phyloP scores from a whole-genome alignment of 2,113 vertebrate genomes.

The Prolemur simus region DNA sequence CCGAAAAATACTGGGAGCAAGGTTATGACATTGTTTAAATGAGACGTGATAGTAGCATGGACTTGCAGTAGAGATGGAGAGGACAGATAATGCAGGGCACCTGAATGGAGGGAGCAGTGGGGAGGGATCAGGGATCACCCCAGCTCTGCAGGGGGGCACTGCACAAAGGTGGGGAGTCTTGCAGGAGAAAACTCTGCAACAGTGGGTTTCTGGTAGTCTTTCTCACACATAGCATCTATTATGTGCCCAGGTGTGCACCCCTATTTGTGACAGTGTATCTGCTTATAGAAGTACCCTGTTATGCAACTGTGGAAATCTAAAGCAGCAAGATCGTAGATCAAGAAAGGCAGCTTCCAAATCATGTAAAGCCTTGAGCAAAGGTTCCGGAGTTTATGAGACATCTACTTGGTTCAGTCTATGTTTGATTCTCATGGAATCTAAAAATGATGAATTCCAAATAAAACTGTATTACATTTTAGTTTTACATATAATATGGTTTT shows the following conservation, averaged over 20 bases:
- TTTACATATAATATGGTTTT: background rate
- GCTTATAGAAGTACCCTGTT: background rate
- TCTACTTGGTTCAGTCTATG: background rate
- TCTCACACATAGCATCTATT: background rate
- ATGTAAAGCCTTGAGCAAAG: background rate
- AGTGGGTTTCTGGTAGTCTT: background rate
- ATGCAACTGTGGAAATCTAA: background rate
- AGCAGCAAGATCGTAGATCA: background rate
- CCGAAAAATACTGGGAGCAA: background rate
- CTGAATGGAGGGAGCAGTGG: background rate
- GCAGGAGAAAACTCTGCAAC: background rate
- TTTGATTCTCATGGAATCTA: background rate
- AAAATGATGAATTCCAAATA: background rate
- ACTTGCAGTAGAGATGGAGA: background rate
- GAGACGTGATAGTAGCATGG: background rate
- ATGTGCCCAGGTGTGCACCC: background rate
- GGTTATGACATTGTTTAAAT: background rate
- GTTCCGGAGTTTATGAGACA: background rate
- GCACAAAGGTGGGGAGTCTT: background rate
- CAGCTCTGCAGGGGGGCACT: background rate
- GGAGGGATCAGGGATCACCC: background rate
- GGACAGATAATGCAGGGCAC: no score
- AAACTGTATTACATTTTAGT: background rate
- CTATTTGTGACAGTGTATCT: background rate
- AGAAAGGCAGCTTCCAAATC: background rate